phyloP scores from a whole-genome alignment of 2,797 vertebrate genomes.

The Pseudochromis fuscus region DNA sequence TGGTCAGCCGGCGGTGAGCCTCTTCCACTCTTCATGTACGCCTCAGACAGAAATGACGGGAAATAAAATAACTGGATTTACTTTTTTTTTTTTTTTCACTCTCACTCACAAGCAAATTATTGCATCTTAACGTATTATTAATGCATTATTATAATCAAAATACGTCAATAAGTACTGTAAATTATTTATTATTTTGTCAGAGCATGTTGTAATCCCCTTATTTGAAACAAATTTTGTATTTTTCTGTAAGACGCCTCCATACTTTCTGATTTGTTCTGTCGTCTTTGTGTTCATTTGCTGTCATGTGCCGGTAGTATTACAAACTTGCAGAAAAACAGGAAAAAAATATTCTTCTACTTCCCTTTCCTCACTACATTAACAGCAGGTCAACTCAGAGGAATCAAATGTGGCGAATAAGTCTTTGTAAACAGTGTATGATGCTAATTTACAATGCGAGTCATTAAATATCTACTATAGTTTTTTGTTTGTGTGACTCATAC shows the following conservation, averaged over 20 bases:
- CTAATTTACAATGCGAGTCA: not conserved
- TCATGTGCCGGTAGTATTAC: not conserved
- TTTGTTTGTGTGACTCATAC: not conserved
- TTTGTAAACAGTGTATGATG: not conserved
- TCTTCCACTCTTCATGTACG: not conserved
- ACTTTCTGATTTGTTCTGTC: not conserved
- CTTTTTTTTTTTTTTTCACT: not conserved
- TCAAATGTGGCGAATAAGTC: too few species aligned
- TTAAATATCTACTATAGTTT: slow-evolving; percentile 2
- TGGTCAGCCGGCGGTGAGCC: slow-evolving; percentile 8
- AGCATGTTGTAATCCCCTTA: too few species aligned
- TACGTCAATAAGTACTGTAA: not conserved
- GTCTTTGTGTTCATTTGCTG: not conserved
- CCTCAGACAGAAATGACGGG: not conserved
- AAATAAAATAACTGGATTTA: slow-evolving; percentile 8
- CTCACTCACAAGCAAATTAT: too few species aligned
- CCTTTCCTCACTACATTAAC: not conserved
- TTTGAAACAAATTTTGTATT: not conserved
- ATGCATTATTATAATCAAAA: not conserved
- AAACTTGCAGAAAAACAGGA: not conserved
- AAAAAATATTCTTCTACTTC: slow-evolving; percentile 9
- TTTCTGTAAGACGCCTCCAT: not conserved
- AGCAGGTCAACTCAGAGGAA: not conserved
- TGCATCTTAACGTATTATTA: too few species aligned
- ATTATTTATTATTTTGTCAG: not conserved